Conservation (phyloP, 2,888 invertebrate genomes). For the Ditylenchus weischeri region DNA sequence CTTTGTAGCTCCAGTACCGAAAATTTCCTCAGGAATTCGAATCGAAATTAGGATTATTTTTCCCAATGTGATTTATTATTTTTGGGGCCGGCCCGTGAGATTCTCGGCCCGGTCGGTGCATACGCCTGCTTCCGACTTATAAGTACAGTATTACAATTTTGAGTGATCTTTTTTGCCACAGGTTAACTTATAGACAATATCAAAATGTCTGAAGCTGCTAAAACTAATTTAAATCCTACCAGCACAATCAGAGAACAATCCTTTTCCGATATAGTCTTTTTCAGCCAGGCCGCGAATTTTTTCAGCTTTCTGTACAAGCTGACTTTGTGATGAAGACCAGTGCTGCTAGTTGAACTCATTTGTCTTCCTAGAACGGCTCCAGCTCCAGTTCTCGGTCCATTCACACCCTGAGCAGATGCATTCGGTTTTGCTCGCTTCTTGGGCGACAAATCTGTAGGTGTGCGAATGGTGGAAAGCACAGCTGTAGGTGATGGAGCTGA, state of each 20-base stretch:
- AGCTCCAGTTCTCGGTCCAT: background rate
- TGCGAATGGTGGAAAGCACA: constrained; percentile 27
- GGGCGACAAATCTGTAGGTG: constrained; percentile 10
- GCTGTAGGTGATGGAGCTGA: constrained; percentile 42
- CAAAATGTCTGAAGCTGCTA: too few species aligned
- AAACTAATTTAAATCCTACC: constrained; percentile 24
- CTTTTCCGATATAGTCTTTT: constrained; percentile 28
- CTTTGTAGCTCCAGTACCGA: too few species aligned
- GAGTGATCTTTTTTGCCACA: too few species aligned
- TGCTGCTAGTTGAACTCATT: background rate
- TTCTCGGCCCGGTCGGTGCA: too few species aligned
- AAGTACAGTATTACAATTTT: too few species aligned
- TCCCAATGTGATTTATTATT: too few species aligned
- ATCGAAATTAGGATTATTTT: too few species aligned
- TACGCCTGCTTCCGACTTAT: too few species aligned
- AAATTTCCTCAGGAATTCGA: too few species aligned
- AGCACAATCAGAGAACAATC: constrained; percentile 33
- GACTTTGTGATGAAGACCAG: constrained; percentile 21
- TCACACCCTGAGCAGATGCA: background rate
- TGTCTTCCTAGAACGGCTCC: background rate
- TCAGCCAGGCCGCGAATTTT: constrained; percentile 20
- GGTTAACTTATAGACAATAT: too few species aligned
- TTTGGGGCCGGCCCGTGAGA: too few species aligned
- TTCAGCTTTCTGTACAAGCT: constrained; percentile 25
- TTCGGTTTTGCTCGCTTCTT: background rate